phyloP scores from a whole-genome alignment of 2,888 invertebrate species.

The Podotricha telesiphe region DNA sequence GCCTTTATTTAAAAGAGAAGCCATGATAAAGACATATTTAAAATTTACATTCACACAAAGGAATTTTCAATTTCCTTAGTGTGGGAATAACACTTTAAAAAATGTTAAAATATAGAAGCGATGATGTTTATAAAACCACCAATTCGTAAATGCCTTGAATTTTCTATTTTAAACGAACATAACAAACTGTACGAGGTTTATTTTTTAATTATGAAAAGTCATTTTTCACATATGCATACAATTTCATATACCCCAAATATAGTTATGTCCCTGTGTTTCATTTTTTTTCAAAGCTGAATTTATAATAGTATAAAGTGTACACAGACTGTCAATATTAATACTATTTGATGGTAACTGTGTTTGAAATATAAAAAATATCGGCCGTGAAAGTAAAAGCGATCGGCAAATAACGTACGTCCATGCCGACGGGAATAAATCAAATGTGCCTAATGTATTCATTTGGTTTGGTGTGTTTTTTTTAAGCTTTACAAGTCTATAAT shows the following conservation, averaged over 20 bases:
- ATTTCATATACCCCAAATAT: neutral
- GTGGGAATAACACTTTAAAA: no score
- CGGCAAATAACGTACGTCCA: constrained; percentile 40
- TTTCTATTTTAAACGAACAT: constrained; percentile 1
- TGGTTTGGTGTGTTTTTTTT: constrained; percentile 29
- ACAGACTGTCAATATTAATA: constrained; percentile 40
- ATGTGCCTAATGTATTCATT: constrained; percentile 34
- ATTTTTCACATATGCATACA: neutral
- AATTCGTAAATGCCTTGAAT: neutral
- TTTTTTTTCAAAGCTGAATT: constrained; percentile 4
- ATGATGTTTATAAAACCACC: neutral
- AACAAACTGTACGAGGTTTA: neutral
- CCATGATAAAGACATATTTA: no score
- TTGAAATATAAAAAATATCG: constrained; percentile 39
- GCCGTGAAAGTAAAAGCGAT: constrained; percentile 39
- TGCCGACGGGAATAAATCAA: constrained; percentile 38
- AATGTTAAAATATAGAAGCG: no score
- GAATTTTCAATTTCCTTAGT: no score
- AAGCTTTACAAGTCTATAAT: neutral
- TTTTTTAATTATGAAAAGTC: constrained; percentile 8
- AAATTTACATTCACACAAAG: no score
- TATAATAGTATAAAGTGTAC: neutral
- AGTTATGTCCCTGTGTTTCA: neutral
- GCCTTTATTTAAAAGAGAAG: no score
- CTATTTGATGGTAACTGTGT: constrained; percentile 37